These are phyloP conservation scores for Bovichtus diacanthus DNA, from an alignment of 2,797 vertebrate species.

Conservation along the genomic window DNA sequence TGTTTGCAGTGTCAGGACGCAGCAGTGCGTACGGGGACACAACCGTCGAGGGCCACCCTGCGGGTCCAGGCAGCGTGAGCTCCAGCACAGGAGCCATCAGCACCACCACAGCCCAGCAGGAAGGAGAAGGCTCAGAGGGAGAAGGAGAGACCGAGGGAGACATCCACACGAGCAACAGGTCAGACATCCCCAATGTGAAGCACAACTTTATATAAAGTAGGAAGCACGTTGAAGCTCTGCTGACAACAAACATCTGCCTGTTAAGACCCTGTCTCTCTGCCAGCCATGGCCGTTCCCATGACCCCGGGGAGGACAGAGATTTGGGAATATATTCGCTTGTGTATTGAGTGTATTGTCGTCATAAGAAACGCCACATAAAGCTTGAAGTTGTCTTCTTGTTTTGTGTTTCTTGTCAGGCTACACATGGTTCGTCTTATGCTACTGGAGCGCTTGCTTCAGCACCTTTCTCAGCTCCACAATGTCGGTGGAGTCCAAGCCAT, in stretches of 20 bases:
- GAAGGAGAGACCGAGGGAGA: conserved; percentile 96
- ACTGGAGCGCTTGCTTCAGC: conserved; percentile 94
- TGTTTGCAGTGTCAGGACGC: conserved; percentile 91
- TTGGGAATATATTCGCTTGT: neutral
- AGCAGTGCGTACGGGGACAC: conserved; percentile 98
- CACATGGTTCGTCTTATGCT: conserved; percentile 99
- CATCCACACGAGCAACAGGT: conserved; percentile 97
- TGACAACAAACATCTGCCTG: neutral
- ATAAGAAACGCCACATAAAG: neutral
- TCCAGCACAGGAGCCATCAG: conserved; percentile 99
- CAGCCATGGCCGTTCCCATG: neutral
- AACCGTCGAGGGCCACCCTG: conserved; percentile 92
- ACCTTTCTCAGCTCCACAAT: conserved; percentile 92
- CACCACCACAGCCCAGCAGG: conserved; percentile 96
- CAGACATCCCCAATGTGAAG: conserved; percentile 7
- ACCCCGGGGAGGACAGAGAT: neutral
- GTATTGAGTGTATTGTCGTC: too few species aligned
- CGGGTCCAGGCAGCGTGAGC: conserved; percentile 96
- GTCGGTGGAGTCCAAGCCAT: conserved; percentile 98
- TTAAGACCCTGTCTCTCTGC: neutral
- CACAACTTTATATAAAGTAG: neutral
- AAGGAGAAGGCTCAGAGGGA: conserved; percentile 96
- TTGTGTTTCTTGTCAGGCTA: conserved; percentile 82
- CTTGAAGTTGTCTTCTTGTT: neutral
- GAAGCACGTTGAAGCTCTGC: neutral